phyloP scores from a whole-genome alignment of 2,888 invertebrate species.

The Euclidia mi region DNA sequence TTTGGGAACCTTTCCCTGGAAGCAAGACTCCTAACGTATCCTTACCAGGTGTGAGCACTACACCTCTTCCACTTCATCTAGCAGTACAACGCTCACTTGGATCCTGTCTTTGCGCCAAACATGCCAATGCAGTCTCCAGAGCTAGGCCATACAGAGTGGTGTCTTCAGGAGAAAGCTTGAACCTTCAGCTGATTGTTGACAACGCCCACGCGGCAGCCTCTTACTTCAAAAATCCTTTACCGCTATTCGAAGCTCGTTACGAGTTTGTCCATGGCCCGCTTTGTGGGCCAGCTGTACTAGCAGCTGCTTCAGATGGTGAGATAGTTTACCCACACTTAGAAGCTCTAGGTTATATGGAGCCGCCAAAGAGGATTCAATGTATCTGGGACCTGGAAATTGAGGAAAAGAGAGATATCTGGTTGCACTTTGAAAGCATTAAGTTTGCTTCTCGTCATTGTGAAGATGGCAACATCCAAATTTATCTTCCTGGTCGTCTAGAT shows the following conservation, averaged over 20 bases:
- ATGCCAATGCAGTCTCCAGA: conserved; percentile 90
- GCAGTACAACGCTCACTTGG: conserved; percentile 92
- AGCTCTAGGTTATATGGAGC: conserved; percentile 92
- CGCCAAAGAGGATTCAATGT: conserved; percentile 93
- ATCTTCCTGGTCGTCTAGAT: conserved; percentile 92
- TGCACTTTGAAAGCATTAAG: conserved; percentile 96
- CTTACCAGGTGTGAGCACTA: conserved; percentile 74
- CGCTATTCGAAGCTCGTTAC: conserved; percentile 96
- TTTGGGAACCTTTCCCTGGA: conserved; percentile 92
- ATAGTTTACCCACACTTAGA: conserved; percentile 96
- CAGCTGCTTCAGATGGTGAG: conserved; percentile 95
- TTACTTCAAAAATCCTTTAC: conserved; percentile 96
- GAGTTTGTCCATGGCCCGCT: conserved; percentile 97
- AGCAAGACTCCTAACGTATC: conserved; percentile 72
- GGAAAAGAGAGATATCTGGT: conserved; percentile 95
- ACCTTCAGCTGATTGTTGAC: conserved; percentile 95
- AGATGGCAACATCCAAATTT: conserved; percentile 96
- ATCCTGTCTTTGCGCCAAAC: conserved; percentile 93
- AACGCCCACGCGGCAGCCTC: conserved; percentile 96
- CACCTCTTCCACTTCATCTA: conserved; percentile 89
- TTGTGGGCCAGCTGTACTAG: conserved; percentile 95
- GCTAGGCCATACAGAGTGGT: conserved; percentile 92
- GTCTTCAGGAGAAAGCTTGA: conserved; percentile 94
- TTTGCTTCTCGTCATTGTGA: conserved; percentile 96
- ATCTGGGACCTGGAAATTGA: conserved; percentile 96